These are phyloP conservation scores for Ectobius pallidus DNA, from an alignment of 2,888 invertebrate species.

Conservation along the genomic window DNA sequence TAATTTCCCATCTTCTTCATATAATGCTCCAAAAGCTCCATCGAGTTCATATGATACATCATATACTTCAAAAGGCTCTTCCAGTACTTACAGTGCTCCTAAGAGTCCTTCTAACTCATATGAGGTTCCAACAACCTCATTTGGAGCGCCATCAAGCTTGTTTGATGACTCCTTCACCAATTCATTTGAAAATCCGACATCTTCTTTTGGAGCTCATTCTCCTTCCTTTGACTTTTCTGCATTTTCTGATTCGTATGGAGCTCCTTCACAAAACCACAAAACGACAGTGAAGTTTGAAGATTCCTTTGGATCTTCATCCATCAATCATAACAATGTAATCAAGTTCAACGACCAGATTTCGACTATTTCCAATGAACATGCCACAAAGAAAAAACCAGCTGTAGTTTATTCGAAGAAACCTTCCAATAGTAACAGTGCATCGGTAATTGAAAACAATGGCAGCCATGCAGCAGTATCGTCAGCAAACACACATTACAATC, in stretches of 20 bases:
- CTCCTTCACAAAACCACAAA: conserved; percentile 18
- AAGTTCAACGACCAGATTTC: too few species aligned
- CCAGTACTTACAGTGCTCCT: conserved; percentile 45
- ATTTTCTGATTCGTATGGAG: conserved; percentile 20
- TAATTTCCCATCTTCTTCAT: too few species aligned
- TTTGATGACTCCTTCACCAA: conserved; percentile 30
- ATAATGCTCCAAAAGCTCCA: conserved; percentile 43
- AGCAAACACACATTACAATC: too few species aligned
- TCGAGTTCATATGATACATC: conserved; percentile 38
- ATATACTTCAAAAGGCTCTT: conserved; percentile 44
- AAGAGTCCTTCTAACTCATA: conserved; percentile 36
- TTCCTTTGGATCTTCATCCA: neutral
- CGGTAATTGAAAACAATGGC: too few species aligned
- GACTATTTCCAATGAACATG: too few species aligned
- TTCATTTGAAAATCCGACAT: conserved; percentile 37
- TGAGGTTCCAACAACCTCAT: conserved; percentile 44
- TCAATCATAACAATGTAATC: neutral
- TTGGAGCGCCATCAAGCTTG: conserved; percentile 41
- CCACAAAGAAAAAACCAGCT: too few species aligned
- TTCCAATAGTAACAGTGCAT: too few species aligned
- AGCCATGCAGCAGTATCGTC: too few species aligned
- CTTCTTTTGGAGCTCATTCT: conserved; percentile 34
- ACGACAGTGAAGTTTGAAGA: neutral
- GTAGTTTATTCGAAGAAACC: too few species aligned
- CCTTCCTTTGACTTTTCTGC: neutral